phyloP scores from a whole-genome alignment of 2,888 invertebrate species.

The Marronus borbonicus region DNA sequence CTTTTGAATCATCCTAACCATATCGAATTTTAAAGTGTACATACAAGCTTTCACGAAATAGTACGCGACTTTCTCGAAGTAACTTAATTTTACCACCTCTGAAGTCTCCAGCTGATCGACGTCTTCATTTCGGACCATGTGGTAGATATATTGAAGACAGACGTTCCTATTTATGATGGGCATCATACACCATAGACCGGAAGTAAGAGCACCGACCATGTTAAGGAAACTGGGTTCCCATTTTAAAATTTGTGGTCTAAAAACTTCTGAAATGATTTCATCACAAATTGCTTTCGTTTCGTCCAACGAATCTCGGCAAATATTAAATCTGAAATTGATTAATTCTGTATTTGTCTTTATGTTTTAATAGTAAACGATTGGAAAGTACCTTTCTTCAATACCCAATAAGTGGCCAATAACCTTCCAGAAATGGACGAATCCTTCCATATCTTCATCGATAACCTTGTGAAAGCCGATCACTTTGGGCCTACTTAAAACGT shows the following conservation, averaged over 20 bases:
- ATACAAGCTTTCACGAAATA: conserved; percentile 43
- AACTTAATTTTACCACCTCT: conserved; percentile 4
- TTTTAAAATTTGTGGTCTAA: conserved; percentile 75
- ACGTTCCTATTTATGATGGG: conserved; percentile 75
- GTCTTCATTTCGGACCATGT: conserved; percentile 45
- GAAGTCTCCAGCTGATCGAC: background rate
- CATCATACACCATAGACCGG: conserved; percentile 80
- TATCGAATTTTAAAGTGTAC: conserved; percentile 63
- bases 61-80: conserved; percentile 30
- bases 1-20: conserved; percentile 77
- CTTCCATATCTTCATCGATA: conserved; percentile 78
- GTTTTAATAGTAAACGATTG: background rate
- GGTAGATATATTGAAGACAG: conserved; percentile 62
- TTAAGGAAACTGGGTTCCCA: conserved; percentile 77
- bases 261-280: conserved; percentile 75
- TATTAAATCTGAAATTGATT: conserved; percentile 75
- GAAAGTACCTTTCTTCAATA: conserved; percentile 80
- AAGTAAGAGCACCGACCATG: conserved; percentile 77
- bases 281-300: conserved; percentile 78
- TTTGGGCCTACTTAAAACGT: conserved; percentile 77
- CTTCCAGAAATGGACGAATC: conserved; percentile 88
- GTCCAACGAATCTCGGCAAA: conserved; percentile 76
- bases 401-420: conserved; percentile 87
- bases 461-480: conserved; percentile 77
- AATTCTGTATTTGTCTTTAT: background rate